Percentiles rank a stretch among this genome's conserved stretches.
phyloP scores from a whole-genome alignment of 1,140 invertebrate genomes.

The Drosophila sucinea region DNA sequence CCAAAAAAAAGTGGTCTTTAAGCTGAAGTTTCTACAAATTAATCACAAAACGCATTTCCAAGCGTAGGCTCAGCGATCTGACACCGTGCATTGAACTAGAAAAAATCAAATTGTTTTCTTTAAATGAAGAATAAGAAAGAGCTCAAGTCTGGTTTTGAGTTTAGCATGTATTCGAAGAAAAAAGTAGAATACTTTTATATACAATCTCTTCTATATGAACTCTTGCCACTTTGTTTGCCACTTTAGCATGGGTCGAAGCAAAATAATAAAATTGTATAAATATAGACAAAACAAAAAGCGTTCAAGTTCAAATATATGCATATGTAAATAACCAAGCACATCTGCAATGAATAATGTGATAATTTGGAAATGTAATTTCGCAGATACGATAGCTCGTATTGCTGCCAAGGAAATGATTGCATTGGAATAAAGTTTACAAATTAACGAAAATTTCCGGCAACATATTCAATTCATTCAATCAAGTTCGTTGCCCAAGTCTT shows the following conservation, averaged over 20 bases:
- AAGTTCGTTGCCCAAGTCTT: slow-evolving; percentile 78
- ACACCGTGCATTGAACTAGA: slow-evolving; percentile 29
- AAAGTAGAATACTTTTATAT: too few species aligned
- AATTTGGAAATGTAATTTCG: background rate
- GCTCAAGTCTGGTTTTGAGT: too few species aligned
- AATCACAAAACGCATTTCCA: slow-evolving; percentile 41
- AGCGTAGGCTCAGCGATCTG: slow-evolving; percentile 33
- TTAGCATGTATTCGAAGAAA: too few species aligned
- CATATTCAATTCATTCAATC: slow-evolving; percentile 18
- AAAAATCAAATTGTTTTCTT: background rate
- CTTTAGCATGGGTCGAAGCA: too few species aligned
- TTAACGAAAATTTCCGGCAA: slow-evolving; percentile 3
- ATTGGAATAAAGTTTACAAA: background rate
- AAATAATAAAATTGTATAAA: too few species aligned
- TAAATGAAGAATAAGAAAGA: too few species aligned
- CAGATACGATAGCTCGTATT: background rate
- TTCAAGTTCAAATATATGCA: too few species aligned
- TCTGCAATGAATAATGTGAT: background rate
- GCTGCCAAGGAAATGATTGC: background rate
- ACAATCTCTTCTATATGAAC: too few species aligned
- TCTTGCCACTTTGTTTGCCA: too few species aligned
- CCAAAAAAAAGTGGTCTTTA: slow-evolving; percentile 35
- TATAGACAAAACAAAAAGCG: too few species aligned
- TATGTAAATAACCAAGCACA: background rate
- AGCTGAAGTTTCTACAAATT: slow-evolving; percentile 40